A percentile compares a stretch with the other conserved stretches of the same genome.
Conservation (phyloP, 2,888 invertebrate species). For the Lathronympha strigana region DNA sequence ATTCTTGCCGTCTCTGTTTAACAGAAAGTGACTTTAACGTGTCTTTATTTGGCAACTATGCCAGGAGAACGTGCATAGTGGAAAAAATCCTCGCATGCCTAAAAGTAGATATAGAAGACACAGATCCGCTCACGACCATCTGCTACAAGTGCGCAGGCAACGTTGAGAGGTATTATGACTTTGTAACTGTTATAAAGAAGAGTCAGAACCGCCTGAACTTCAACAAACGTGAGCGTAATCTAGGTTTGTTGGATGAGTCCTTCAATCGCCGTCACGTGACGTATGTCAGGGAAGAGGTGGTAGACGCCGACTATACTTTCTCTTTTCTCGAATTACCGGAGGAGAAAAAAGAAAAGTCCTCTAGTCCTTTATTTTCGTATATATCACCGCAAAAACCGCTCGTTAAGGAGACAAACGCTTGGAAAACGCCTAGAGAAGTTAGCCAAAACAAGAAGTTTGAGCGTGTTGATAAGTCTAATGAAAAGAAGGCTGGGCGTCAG, state of each 20-base stretch:
- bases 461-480: slow-evolving; percentile 39
- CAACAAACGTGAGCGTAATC: slow-evolving; percentile 51
- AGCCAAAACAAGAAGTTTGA: slow-evolving; percentile 47
- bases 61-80: slow-evolving; percentile 63
- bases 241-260: slow-evolving; percentile 49
- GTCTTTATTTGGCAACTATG: slow-evolving; percentile 66
- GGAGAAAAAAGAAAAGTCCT: slow-evolving; percentile 58
- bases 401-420: slow-evolving; percentile 54
- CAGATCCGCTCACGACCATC: slow-evolving; percentile 64
- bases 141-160: slow-evolving; percentile 73
- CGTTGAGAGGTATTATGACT: slow-evolving; percentile 71
- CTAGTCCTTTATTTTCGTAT: slow-evolving; percentile 74
- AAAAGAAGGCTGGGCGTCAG: slow-evolving; percentile 51
- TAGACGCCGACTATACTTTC: slow-evolving; percentile 68
- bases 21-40: slow-evolving; percentile 71
- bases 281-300: slow-evolving; percentile 67
- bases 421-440: slow-evolving; percentile 62
- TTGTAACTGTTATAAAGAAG: slow-evolving; percentile 63
- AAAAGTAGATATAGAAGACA: slow-evolving; percentile 67
- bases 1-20: slow-evolving; percentile 70
- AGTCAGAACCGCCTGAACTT: slow-evolving; percentile 56
- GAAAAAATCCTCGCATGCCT: slow-evolving; percentile 71
- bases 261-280: slow-evolving; percentile 60
- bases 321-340: slow-evolving; percentile 68
- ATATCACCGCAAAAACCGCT: slow-evolving; percentile 64